A percentile compares a stretch with the other conserved stretches of the same genome.
phyloP scores from a whole-genome alignment of 2,113 vertebrate genomes.

The Anoplopoma fimbria region DNA sequence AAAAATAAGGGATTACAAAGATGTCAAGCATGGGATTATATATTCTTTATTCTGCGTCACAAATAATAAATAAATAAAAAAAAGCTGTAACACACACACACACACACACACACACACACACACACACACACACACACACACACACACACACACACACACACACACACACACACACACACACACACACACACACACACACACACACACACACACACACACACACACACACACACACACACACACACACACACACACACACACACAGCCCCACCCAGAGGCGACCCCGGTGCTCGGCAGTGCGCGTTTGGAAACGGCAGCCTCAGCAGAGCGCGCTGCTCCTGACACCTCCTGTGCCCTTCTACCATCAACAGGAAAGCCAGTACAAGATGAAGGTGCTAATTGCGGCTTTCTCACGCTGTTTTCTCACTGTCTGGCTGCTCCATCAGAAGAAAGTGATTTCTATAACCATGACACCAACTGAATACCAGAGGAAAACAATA shows the following conservation, averaged over 20 bases:
- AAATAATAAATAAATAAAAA: constrained; percentile 14
- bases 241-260: constrained; percentile 25
- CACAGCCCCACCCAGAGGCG: constrained; percentile 74
- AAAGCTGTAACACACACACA: constrained; percentile 30
- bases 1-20: constrained; percentile 39
- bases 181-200: background rate
- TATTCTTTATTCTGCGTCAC: constrained; percentile 34
- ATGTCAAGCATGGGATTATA: constrained; percentile 50
- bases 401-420: constrained; percentile 67
- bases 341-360: constrained; percentile 78
- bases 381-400: constrained; percentile 76
- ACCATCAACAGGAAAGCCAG: constrained; percentile 68
- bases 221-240: constrained; percentile 18
- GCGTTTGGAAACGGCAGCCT: constrained; percentile 72
- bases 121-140: constrained; percentile 18
- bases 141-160: constrained; percentile 25
- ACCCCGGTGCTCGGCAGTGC: constrained; percentile 59
- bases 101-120: background rate
- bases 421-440: constrained; percentile 61
- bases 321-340: constrained; percentile 75
- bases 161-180: constrained; percentile 1
- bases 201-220: background rate
- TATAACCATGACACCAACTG: constrained; percentile 13
- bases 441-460: constrained; percentile 26
- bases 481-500: background rate